Base-by-base conservation (phyloP, 53 echinoderm and acorn worm genomes). In the Crossaster papposus region DNA sequence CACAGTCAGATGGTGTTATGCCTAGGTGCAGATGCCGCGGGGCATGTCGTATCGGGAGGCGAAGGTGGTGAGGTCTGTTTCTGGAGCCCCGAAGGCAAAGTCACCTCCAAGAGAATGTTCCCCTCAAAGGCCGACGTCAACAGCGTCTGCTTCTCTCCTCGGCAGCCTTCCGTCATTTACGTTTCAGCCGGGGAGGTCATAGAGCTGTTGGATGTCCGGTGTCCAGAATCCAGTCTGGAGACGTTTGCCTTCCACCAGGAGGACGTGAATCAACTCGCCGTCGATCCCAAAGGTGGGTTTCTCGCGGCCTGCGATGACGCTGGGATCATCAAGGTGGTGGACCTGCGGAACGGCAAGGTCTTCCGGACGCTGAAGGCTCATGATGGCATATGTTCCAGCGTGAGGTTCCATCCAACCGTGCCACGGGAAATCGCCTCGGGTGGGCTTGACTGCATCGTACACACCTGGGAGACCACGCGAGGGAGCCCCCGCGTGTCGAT, bases 221-320 rank as follows among this genome's bases (percentile, higher is more conserved):
- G 90, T 34, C 70, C 86, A 23, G 85, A 80, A 22, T 34, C 65
- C 28, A 29, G 72, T 12, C 50, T 87, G 62, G 70, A 62, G 7
- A 81, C 36, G 14, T 90, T 80, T 38, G 70, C 74, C 15, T 93
- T 73, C 70, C 81, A 88, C 62, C 55, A 72, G 5, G 93, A 93
- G 36, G 93, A 93, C 26, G 77, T 93, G 18, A 93, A 93, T 72
- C 89, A 93, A 72, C 23, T 93, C 17, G 78, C 72, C 10, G 36
- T 90, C 1, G 80, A 93, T 54, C 65, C 90, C 7, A 90, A 87
- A 80, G 93, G 90, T 13, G 38, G 72, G 14, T 93, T 89, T 30
- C 87, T 93, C 14, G 93, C 88, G 4, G 81, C 93, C 0, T 90
- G 93, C 20, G 93, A 93, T 51, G 93, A 93, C 28, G 81, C 87